Base-by-base conservation (phyloP, 2,888 invertebrate species). In the Saturnia japonica region DNA sequence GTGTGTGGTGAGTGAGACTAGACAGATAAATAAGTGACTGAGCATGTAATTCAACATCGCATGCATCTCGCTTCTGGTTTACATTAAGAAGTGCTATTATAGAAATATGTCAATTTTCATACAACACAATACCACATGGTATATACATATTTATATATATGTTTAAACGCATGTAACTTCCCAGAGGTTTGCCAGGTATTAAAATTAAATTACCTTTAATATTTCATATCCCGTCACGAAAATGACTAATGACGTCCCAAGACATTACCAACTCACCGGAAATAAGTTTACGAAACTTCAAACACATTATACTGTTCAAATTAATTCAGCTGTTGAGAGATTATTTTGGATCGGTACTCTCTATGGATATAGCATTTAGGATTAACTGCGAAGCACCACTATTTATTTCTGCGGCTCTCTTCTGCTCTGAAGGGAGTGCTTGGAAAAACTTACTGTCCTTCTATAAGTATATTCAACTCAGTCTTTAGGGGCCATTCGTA, bases 181-280 rank as follows among this genome's bases (percentile, higher is more conserved):
- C 22, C 54, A 22, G 9, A 54, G 0, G 54, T 11, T 54, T 60
- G 12, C 28, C 25, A 28, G 25, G 14, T 60, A 60, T 60, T 60
- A 60, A 25, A 12, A 16, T 60, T 4, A 60, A 60, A 60, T 34
- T 64, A 64, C n/a, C 64, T 40, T 14, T 34, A 64, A 64, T 40
- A 64, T 64, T 40, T 64, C 9, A 40, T 40, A 64, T 64, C 64
- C 64, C 40, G 64, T 64, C 64, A 64, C 64, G 64, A 40, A 64
- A 11, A 11, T 64, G 40, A 9, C 9, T 64, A 64, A 64, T 64
- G 64, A n/a, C n/a, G 19, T n/a, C 64, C 40, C 34, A n/a, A 64
- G 25, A 64, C 64, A 40, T 64, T 64, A 40, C n/a, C 22, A n/a
- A 40, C 16, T 34, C 40, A n/a, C 28, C 28, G 28, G 60, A 28